A percentile compares a stretch with the other conserved stretches of the same genome.
Conservation (phyloP, 1,140 invertebrate species). For the Brachionus plicatilis region DNA sequence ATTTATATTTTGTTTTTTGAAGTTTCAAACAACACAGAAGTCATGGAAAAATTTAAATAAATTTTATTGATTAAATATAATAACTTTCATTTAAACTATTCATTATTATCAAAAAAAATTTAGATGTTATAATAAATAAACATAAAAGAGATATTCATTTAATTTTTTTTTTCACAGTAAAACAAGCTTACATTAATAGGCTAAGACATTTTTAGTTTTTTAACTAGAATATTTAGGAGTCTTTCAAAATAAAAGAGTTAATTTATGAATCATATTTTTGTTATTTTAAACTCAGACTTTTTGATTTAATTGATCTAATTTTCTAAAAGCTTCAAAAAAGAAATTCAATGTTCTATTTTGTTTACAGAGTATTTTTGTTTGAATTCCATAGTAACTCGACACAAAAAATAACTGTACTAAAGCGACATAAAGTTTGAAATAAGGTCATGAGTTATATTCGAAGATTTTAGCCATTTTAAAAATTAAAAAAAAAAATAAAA, state of each 20-base stretch:
- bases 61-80: background rate
- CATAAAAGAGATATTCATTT: no score
- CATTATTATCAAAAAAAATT: background rate
- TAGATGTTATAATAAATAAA: background rate
- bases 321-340: background rate
- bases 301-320: background rate
- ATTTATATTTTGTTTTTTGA: background rate
- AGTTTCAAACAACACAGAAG: background rate
- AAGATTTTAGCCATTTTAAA: background rate
- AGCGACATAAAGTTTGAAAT: background rate
- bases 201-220: background rate
- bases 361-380: background rate
- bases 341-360: background rate
- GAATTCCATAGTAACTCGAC: background rate
- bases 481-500: no score
- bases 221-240: background rate
- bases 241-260: background rate
- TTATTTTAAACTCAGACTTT: background rate
- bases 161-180: background rate
- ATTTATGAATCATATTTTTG: background rate
- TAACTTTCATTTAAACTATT: background rate
- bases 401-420: background rate
- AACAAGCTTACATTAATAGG: background rate
- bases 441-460: background rate
- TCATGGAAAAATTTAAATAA: background rate